These are phyloP conservation scores for Acrobasis consociella DNA, from an alignment of 2,888 invertebrate genomes.

Conservation along the genomic window DNA sequence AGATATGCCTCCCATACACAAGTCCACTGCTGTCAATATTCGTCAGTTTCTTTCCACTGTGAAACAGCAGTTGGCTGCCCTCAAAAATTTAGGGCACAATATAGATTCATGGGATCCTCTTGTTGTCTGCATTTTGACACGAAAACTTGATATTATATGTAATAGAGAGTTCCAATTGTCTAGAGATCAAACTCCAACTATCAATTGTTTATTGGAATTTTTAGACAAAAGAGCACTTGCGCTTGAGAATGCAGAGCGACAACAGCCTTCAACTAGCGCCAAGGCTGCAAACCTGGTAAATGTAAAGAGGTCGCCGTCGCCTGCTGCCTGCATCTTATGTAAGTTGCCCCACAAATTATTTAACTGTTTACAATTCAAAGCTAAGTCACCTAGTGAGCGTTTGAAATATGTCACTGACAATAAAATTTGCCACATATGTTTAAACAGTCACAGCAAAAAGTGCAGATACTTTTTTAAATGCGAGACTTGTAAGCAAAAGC, in stretches of 20 bases:
- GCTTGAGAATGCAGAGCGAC: slow-evolving; percentile 4
- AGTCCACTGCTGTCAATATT: slow-evolving; percentile 1
- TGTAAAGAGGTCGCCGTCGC: too few species aligned
- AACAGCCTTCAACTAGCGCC: not conserved
- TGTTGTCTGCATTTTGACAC: not conserved
- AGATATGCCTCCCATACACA: not conserved
- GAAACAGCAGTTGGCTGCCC: slow-evolving; percentile 1
- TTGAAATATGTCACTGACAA: slow-evolving; percentile 24
- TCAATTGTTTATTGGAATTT: not conserved
- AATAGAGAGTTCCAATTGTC: not conserved
- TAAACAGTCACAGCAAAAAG: slow-evolving; percentile 23
- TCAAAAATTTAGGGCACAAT: not conserved
- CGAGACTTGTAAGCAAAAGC: slow-evolving; percentile 25
- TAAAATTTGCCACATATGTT: slow-evolving; percentile 27
- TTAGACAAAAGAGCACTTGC: not conserved
- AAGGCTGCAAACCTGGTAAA: not conserved
- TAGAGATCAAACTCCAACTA: not conserved
- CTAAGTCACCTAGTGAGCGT: slow-evolving; percentile 18
- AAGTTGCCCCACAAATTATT: slow-evolving; percentile 30
- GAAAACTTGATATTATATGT: not conserved
- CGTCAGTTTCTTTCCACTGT: not conserved
- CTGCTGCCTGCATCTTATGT: slow-evolving; percentile 22
- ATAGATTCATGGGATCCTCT: not conserved
- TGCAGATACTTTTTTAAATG: slow-evolving; percentile 28
- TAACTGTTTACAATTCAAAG: slow-evolving; percentile 27